Conservation (phyloP, 2,113 vertebrate genomes). For the Equus quagga region DNA sequence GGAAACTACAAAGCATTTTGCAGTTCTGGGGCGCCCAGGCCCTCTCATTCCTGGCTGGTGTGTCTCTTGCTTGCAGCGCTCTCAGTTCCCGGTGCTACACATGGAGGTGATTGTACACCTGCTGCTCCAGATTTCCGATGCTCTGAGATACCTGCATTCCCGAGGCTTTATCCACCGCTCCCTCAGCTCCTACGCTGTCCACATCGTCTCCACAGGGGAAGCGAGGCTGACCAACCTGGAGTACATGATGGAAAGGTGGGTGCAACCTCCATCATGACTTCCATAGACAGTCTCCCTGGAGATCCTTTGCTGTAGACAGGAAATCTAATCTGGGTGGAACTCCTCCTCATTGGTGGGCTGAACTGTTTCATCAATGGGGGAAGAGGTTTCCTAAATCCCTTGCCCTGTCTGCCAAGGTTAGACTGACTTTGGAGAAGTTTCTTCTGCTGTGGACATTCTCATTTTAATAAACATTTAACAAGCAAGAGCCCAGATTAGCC, state of each 20-base stretch:
- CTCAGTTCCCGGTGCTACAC: slow-evolving; percentile 87
- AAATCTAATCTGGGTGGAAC: not conserved
- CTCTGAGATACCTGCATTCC: slow-evolving; percentile 86
- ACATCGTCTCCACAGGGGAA: slow-evolving; percentile 84
- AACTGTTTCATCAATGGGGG: not conserved
- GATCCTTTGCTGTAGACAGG: not conserved
- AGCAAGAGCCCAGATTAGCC: not conserved
- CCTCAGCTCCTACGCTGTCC: slow-evolving; percentile 86
- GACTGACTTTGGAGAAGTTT: not conserved
- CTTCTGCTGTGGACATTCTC: slow-evolving; percentile 29
- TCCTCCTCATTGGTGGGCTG: not conserved
- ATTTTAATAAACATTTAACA: slow-evolving; percentile 48
- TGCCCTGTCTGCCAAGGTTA: not conserved
- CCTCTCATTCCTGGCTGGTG: not conserved
- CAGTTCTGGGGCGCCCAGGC: not conserved
- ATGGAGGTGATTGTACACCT: slow-evolving; percentile 85
- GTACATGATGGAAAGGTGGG: slow-evolving; percentile 88
- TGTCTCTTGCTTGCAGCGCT: slow-evolving; percentile 75
- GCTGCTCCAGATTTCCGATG: slow-evolving; percentile 85
- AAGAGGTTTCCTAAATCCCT: slow-evolving; percentile 27
- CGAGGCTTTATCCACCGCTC: slow-evolving; percentile 87
- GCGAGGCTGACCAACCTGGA: slow-evolving; percentile 90
- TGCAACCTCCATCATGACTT: accelerated
- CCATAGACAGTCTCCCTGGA: not conserved
- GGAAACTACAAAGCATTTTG: not conserved